Evolutionary conservation across 35 echinoderm and acorn worm species (phyloP).

Genomic region (Apostichopus californicus): DNA sequence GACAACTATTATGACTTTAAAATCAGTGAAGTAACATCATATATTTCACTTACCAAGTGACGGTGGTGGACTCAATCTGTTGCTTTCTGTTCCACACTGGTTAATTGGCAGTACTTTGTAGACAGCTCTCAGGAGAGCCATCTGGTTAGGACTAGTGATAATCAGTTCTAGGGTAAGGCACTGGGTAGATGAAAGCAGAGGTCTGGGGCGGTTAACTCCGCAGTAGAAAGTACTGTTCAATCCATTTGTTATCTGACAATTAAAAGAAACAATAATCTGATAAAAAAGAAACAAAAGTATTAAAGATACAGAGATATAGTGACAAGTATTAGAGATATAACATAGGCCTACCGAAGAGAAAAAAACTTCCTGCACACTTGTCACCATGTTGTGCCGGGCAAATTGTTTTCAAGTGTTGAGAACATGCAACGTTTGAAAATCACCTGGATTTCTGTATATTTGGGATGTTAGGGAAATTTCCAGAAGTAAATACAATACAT

Average conservation of each 20-base stretch:
- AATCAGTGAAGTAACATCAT: background rate
- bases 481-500: too few relatives aligned
- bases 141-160: background rate
- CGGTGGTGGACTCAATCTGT: conserved; percentile 6
- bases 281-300: background rate
- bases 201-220: conserved; percentile 23
- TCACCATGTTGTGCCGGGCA: too few relatives aligned
- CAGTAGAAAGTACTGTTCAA: conserved; percentile 42
- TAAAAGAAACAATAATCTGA: background rate
- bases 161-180: conserved; percentile 38
- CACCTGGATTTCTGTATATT: too few relatives aligned
- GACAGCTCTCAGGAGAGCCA: conserved; percentile 41
- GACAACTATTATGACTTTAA: conserved; percentile 10
- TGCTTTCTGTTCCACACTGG: background rate
- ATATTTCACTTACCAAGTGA: conserved; percentile 21
- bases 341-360: too few relatives aligned
- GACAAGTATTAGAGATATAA: too few relatives aligned
- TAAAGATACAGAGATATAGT: too few relatives aligned
- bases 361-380: too few relatives aligned
- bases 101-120: conserved; percentile 27
- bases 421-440: too few relatives aligned
- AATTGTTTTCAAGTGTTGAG: too few relatives aligned
- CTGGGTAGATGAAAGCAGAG: conserved; percentile 25
- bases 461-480: too few relatives aligned
- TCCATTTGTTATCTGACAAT: conserved; percentile 1